A percentile compares a stretch with the other conserved stretches of the same genome.
Conservation (phyloP, 2,113 vertebrate genomes). For the Crotophaga sulcirostris region DNA sequence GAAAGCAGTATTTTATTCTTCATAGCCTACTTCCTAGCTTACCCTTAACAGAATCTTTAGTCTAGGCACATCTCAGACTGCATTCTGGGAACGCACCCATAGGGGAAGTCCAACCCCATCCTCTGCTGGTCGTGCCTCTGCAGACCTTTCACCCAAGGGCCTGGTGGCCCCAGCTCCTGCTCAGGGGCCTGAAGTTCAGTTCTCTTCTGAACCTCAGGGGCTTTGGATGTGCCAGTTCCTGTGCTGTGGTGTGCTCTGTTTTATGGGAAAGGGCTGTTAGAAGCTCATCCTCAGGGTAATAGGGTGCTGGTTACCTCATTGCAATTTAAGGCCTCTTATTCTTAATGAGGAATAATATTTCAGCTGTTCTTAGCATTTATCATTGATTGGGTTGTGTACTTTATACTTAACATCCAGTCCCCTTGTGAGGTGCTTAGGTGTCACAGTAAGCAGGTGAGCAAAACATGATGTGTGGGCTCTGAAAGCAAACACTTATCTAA, state of each 20-base stretch:
- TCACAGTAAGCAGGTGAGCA: background rate
- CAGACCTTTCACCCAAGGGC: background rate
- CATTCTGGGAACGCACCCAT: fast-evolving
- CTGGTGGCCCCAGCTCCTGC: background rate
- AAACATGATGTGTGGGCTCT: background rate
- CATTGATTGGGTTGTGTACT: background rate
- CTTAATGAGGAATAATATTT: background rate
- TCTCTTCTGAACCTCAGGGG: background rate
- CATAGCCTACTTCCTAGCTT: background rate
- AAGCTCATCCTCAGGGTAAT: background rate
- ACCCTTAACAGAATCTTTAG: background rate
- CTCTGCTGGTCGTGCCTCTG: fast-evolving
- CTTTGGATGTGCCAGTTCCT: background rate
- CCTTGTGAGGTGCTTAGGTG: background rate
- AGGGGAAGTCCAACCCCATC: background rate
- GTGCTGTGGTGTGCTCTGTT: background rate
- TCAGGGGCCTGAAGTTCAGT: background rate
- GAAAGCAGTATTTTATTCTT: background rate
- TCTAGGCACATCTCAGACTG: background rate
- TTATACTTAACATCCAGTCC: background rate
- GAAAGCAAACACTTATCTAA: fast-evolving
- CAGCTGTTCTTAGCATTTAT: background rate
- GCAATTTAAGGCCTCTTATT: background rate
- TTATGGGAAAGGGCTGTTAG: background rate
- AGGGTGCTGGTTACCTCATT: background rate